These are phyloP conservation scores for Sminthurinus aureus DNA, from an alignment of 2,888 invertebrate species.

Conservation along the genomic window DNA sequence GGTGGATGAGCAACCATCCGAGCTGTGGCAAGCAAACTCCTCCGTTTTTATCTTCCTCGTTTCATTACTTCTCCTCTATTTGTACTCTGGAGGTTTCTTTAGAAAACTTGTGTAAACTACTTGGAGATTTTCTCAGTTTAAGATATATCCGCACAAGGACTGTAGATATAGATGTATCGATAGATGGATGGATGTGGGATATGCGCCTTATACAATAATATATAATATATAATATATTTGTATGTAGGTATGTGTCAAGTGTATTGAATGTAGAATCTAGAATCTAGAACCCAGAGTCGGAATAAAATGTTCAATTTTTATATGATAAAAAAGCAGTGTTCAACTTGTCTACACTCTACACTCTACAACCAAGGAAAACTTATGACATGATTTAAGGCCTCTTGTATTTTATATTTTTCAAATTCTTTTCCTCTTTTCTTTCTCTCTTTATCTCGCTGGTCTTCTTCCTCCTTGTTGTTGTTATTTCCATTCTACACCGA, in stretches of 20 bases:
- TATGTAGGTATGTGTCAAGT: neutral
- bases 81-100: conserved; percentile 17
- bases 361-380: neutral
- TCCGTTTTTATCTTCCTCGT: conserved; percentile 11
- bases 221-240: too few species aligned
- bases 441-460: conserved; percentile 23
- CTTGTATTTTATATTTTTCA: neutral
- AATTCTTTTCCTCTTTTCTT: conserved; percentile 15
- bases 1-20: neutral
- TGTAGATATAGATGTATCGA: neutral
- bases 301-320: neutral
- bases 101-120: conserved; percentile 20
- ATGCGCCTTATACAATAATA: too few species aligned
- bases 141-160: too few species aligned
- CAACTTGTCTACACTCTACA: neutral
- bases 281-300: too few species aligned
- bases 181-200: too few species aligned
- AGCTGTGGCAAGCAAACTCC: conserved; percentile 7
- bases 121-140: neutral
- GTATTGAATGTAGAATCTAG: too few species aligned
- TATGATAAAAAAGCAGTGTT: neutral
- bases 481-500: too few species aligned
- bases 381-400: neutral
- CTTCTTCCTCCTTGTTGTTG: too few species aligned
- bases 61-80: conserved; percentile 22